Evolutionary conservation across 2,797 vertebrate genomes (phyloP), one percentile per base, ranked within the genome.

Genomic region (Danio jaintianensis): DNA sequence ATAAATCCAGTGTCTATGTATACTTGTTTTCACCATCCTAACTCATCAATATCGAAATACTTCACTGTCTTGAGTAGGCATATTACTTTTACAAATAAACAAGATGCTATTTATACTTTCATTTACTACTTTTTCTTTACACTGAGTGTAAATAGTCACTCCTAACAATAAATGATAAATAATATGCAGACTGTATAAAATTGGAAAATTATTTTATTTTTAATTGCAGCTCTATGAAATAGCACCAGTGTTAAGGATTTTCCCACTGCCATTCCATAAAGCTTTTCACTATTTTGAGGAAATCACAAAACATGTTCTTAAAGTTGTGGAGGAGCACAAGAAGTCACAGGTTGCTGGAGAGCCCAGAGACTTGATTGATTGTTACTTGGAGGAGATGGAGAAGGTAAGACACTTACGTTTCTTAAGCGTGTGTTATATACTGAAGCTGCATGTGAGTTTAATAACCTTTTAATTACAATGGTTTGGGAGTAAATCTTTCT

Each of bases 331-430:
- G n/a, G 69, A 64, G 59, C 78, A 80, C 59, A 80, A 36, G 15
- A 52, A n/a, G 52, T 55, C 70, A n/a, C 18, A 1, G 10, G 71
- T 80, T 36, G 7, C 69, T 0, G 70, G 69, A 3, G 15, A 80
- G 53, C 48, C 71, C 20, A 80, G 69, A 80, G 78, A 80, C 7
- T 4, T 80, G 9, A 80, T 74, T 43, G 58, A 80, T 18, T 43
- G 36, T 58, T 80, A 80, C 48, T 59, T 74, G 42, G 69, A 80
- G n/a, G 78, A 74, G 62, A 80, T 66, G 53, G 43, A 69, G 53
- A 69, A 59, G 43, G 66, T 78, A 12, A 56, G 36, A 59, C 16
- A 13, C 7, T n/a, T 5, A 2, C 2, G 12, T 67, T 48, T 55
- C 18, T 7, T 15, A 56, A 7, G 4, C 75, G 43, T 36, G 47